phyloP scores from a whole-genome alignment of 2,888 invertebrate species.

The Leptopilina syphax region DNA sequence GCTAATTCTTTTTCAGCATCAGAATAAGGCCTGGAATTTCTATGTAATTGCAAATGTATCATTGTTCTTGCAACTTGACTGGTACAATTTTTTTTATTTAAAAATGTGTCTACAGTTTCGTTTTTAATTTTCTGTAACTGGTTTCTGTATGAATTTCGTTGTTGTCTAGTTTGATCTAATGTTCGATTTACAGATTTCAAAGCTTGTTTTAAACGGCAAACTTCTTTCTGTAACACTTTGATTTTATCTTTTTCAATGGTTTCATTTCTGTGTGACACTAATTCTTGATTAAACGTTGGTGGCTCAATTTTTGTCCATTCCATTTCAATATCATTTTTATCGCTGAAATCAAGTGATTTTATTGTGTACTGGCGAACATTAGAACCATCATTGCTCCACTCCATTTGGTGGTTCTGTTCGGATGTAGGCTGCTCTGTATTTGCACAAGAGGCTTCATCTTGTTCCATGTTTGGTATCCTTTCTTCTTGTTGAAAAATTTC shows the following conservation, averaged over 20 bases:
- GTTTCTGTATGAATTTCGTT: background rate
- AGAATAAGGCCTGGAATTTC: background rate
- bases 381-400: conserved; percentile 9
- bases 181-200: background rate
- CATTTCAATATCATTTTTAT: background rate
- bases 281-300: background rate
- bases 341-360: background rate
- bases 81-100: background rate
- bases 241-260: background rate
- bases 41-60: background rate
- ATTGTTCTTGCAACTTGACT: background rate
- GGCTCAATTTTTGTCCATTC: background rate
- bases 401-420: background rate
- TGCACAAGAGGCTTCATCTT: background rate
- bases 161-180: background rate
- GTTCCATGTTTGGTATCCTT: background rate
- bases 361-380: background rate
- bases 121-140: background rate
- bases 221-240: background rate
- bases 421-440: background rate
- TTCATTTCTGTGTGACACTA: background rate
- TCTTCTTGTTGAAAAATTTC: conserved; percentile 10
- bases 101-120: background rate
- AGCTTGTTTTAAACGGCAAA: background rate
- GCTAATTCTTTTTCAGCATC: background rate